These are phyloP conservation scores for Poeciliopsis paucimaculata DNA, from an alignment of 2,797 vertebrate species.

Conservation along the genomic window DNA sequence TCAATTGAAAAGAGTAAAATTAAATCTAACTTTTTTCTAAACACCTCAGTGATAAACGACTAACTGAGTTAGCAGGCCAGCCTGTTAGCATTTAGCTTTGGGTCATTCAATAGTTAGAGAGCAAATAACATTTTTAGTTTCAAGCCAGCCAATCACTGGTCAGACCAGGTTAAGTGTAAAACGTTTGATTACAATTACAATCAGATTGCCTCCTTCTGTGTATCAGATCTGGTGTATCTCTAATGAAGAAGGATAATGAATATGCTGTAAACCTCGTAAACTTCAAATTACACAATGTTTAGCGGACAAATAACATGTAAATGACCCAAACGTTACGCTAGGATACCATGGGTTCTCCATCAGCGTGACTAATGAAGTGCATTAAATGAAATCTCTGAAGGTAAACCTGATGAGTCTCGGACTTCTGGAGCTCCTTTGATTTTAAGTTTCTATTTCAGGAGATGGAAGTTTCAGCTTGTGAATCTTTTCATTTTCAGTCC, in stretches of 20 bases:
- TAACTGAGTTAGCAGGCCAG: background rate
- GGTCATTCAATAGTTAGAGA: background rate
- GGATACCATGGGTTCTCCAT: conserved; percentile 3
- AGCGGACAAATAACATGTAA: background rate
- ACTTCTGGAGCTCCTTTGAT: conserved; percentile 2
- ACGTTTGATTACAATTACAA: background rate
- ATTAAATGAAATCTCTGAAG: background rate
- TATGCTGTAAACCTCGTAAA: background rate
- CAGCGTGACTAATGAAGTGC: conserved; percentile 20
- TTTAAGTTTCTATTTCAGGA: conserved; percentile 10
- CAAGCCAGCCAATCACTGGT: background rate
- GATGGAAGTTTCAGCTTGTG: background rate
- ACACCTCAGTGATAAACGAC: background rate
- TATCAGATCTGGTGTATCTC: background rate
- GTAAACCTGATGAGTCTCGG: conserved; percentile 1
- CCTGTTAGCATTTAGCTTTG: background rate
- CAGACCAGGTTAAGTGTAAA: background rate
- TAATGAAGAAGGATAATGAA: background rate
- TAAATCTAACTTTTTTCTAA: background rate
- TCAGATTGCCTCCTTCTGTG: background rate
- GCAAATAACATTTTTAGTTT: background rate
- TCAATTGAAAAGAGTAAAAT: no score
- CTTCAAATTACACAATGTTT: background rate
- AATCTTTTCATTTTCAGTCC: conserved; percentile 11
- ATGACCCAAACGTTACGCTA: conserved; percentile 3